Base-by-base conservation (phyloP, 2,797 vertebrate genomes). In the Siniperca scherzeri region DNA sequence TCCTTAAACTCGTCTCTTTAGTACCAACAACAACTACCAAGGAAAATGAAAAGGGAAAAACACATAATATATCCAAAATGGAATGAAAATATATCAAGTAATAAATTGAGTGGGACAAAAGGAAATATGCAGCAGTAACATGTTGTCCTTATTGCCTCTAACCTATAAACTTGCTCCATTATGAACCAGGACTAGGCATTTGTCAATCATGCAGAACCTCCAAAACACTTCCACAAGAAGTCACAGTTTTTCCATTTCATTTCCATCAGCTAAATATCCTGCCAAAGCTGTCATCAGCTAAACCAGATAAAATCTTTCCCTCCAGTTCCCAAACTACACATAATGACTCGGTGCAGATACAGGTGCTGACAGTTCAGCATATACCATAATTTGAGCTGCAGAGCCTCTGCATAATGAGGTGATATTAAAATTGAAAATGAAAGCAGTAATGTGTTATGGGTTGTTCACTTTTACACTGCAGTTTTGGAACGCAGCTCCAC, bases 321-420 rank as follows among this genome's bases (percentile, higher is more conserved):
- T 83, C 48, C 82, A 70, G 77, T 74, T 88, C 61, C 77, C 83
- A 84, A 84, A 89, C 78, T 76, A 70, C 81, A 69, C 80, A 89
- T 90, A 92, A 91, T 84, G 75, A 83, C 84, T 65, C n/a, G 5
- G 87, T 57, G 83, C 82, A 62, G 73, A 80, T 64, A 30, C 83
- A 76, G 85, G 70, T 70, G 87, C 77, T 78, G 86, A 92, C 89
- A 88, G 81, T 61, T 55, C 53, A 68, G 48, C 16, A 53, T 56
- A 73, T 55, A 69, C 64, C 62, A 80, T 69, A 56, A 87, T 85
- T 7, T 74, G 56, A 85, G 78, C 70, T 66, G 72, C 46, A 76
- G 69, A 81, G 72, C 52, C 57, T 86, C 78, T 60, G 75, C 42
- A 9, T 62, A 84, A 91, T 78, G 74, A 81, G 61, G 17, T 62